Conservation (phyloP, 2,888 invertebrate species). For the Lycia hirtaria region DNA sequence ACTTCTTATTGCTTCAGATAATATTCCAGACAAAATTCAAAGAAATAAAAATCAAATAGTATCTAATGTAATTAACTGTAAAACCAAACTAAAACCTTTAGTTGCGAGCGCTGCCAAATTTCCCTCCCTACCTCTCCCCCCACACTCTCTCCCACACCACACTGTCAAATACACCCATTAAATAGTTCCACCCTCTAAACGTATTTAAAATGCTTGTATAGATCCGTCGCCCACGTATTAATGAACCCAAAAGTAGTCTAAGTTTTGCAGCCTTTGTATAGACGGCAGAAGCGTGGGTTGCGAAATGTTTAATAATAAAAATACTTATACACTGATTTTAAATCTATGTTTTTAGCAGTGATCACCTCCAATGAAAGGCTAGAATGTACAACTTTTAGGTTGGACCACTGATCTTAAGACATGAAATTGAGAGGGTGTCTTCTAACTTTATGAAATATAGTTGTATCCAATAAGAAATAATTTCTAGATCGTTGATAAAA, state of each 20-base stretch:
- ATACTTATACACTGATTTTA: no score
- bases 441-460: no score
- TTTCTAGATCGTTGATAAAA: no score
- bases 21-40: neutral
- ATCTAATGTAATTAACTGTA: constrained; percentile 16
- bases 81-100: neutral
- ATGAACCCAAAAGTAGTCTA: neutral
- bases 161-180: neutral
- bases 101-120: constrained; percentile 5
- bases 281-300: no score
- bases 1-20: neutral
- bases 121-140: constrained; percentile 4
- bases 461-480: no score
- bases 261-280: neutral
- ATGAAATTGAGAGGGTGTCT: no score
- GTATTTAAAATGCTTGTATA: constrained; percentile 5
- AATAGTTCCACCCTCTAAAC: neutral
- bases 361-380: no score
- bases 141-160: neutral
- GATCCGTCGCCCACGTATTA: constrained; percentile 8
- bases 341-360: no score
- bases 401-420: no score
- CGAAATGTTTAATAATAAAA: neutral
- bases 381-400: no score
- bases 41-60: neutral